Evolutionary conservation across 2,888 invertebrate genomes (phyloP), one percentile per base, ranked within the genome.

Genomic region (Sipunculus nudus): DNA sequence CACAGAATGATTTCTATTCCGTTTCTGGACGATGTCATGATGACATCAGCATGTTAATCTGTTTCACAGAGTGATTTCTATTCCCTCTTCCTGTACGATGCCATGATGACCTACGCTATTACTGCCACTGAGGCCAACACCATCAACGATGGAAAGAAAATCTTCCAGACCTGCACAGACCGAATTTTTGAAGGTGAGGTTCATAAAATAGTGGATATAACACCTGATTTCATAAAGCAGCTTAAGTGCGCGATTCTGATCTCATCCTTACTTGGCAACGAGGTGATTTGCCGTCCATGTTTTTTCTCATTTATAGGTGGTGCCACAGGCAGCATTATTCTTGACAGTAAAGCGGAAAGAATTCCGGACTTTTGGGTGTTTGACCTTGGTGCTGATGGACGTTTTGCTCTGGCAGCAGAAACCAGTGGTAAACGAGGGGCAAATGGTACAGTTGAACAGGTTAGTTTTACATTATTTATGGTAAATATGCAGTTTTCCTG

Each of bases 21-120:
- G n/a, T n/a, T n/a, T n/a, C n/a, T n/a, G n/a, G n/a, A n/a, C n/a
- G n/a, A n/a, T n/a, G n/a, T n/a, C n/a, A n/a, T n/a, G n/a, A n/a
- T n/a, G n/a, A n/a, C n/a, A n/a, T n/a, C n/a, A n/a, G 38, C 38
- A 38, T 38, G n/a, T 16, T 16, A 13, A 38, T 16, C 35, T 3
- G 19, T 50, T 43, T 50, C 25, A 2, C 5, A 74, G 74, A 67
- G 73, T 2, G 74, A 73, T 46, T 59, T 63, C 41, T 74, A 73
- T 50, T 70, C 75, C 1, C 58, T 71, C 6, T 75, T 73, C 47
- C 66, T 76, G 10, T 65, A 74, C 52, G 76, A 76, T 46, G 68
- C 73, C 25, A 53, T 75, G 38, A 59, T 61, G 54, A 48, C 74
- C 45, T 75, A 70, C 48, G 67, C 67, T 10, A 29, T 59, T 25